These are phyloP conservation scores for Leptobrachium ailaonicum DNA, from an alignment of 2,113 vertebrate genomes.

Conservation along the genomic window DNA sequence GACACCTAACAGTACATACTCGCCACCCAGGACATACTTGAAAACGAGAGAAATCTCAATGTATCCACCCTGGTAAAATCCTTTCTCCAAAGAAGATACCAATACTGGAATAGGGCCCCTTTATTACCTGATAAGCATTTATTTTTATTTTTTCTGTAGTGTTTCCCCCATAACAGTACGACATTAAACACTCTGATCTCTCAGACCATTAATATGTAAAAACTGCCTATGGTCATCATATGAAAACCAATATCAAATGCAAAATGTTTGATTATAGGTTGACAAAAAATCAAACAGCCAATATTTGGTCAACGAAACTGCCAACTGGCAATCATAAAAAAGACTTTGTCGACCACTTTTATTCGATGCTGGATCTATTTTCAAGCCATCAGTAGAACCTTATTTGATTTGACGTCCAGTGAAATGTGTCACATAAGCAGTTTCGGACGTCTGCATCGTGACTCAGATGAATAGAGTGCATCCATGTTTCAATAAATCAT, in stretches of 20 bases:
- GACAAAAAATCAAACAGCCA: not conserved
- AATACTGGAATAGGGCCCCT: no score
- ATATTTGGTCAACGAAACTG: constrained; percentile 3
- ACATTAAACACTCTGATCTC: no score
- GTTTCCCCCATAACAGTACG: no score
- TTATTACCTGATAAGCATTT: no score
- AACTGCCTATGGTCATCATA: not conserved
- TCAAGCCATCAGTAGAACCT: constrained; percentile 8
- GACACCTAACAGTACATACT: no score
- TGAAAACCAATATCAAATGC: not conserved
- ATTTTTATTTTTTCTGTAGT: no score
- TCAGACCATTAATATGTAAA: no score
- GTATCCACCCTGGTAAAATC: no score
- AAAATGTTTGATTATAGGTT: not conserved
- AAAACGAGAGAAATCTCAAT: no score
- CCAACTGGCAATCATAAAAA: constrained; percentile 7
- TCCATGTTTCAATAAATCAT: constrained; percentile 41
- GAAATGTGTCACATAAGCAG: constrained; percentile 25
- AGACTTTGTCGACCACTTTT: constrained; percentile 1
- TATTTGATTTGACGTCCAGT: not conserved
- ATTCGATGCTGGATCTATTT: not conserved
- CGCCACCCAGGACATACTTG: no score
- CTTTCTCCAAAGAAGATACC: no score
- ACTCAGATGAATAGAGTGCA: constrained; percentile 39
- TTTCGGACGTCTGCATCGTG: constrained; percentile 40